Percentiles rank a stretch among this genome's conserved stretches.
These are phyloP conservation scores for Calliphora vicina DNA, from an alignment of 1,140 invertebrate species.

Conservation along the genomic window DNA sequence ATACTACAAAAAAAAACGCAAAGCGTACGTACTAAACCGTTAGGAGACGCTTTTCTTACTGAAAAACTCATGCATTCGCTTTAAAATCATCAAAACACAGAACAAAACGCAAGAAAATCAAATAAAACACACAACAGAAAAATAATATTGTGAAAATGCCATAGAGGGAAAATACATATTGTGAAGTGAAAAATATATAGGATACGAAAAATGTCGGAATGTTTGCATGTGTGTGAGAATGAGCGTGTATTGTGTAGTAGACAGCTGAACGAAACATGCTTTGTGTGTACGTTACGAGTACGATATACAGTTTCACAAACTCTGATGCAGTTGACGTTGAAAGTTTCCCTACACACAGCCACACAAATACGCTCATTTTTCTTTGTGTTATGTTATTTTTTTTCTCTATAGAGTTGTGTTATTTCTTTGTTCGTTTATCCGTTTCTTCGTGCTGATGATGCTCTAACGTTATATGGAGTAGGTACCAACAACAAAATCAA, in stretches of 20 bases:
- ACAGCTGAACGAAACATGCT: not conserved
- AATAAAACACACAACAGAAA: constrained; percentile 30
- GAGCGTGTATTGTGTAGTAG: not conserved
- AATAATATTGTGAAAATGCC: constrained; percentile 11
- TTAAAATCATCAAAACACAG: constrained; percentile 45
- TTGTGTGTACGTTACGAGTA: not conserved
- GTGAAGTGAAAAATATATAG: not conserved
- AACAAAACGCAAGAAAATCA: constrained; percentile 38
- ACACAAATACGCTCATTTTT: no score
- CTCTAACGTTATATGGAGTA: not conserved
- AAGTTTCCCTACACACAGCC: not conserved
- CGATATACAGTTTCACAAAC: not conserved
- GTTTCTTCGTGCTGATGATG: not conserved
- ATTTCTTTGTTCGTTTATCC: not conserved
- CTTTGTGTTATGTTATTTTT: no score
- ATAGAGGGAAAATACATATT: not conserved
- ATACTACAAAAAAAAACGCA: constrained; percentile 36
- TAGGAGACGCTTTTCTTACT: constrained; percentile 64
- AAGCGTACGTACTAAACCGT: constrained; percentile 63
- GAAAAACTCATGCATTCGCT: constrained; percentile 59
- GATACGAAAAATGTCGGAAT: not conserved
- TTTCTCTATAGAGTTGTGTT: not conserved
- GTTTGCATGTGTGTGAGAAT: not conserved
- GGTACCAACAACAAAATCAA: not conserved
- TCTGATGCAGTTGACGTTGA: constrained; percentile 6